Percentiles rank a stretch among this genome's conserved stretches.
Evolutionary conservation across 2,797 vertebrate genomes (phyloP).

Genomic region (Coreius guichenoti): DNA sequence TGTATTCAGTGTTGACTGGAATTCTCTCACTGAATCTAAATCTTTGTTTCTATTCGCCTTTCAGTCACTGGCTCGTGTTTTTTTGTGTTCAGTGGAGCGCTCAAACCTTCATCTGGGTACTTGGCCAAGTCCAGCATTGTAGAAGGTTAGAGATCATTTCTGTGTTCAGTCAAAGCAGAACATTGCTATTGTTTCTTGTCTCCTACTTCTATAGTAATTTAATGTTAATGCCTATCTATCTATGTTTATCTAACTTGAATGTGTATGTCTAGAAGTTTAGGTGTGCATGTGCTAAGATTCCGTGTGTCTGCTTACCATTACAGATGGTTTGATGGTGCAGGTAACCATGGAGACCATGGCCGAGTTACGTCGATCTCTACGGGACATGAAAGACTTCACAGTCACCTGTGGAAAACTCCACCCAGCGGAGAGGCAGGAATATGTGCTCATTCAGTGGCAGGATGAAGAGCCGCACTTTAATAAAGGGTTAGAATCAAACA

Average conservation of each 20-base stretch:
- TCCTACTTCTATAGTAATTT: neutral
- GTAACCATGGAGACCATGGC: constrained; percentile 97
- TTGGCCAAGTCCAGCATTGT: constrained; percentile 98
- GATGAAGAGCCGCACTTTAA: constrained; percentile 92
- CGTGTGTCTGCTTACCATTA: constrained; percentile 52
- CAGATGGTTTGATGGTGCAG: constrained; percentile 99
- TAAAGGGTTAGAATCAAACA: constrained; percentile 85
- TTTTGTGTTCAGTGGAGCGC: constrained; percentile 97
- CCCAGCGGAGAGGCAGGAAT: constrained; percentile 92
- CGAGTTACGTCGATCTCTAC: constrained; percentile 88
- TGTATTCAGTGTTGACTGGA: neutral
- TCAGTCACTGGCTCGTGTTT: constrained; percentile 98
- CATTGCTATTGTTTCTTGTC: neutral
- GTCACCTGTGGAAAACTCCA: constrained; percentile 92
- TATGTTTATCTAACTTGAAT: neutral
- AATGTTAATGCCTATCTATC: neutral
- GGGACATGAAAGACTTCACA: constrained; percentile 97
- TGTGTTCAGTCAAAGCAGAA: neutral
- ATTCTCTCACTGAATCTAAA: constrained; percentile 15
- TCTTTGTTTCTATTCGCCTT: constrained; percentile 58
- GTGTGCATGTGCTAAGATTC: neutral
- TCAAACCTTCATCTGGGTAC: constrained; percentile 94
- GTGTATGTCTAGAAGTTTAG: neutral
- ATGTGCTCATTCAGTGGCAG: constrained; percentile 94
- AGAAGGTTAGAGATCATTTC: constrained; percentile 84